Conservation (phyloP, 2,797 vertebrate genomes). For the Neosilurus hyrtlii region DNA sequence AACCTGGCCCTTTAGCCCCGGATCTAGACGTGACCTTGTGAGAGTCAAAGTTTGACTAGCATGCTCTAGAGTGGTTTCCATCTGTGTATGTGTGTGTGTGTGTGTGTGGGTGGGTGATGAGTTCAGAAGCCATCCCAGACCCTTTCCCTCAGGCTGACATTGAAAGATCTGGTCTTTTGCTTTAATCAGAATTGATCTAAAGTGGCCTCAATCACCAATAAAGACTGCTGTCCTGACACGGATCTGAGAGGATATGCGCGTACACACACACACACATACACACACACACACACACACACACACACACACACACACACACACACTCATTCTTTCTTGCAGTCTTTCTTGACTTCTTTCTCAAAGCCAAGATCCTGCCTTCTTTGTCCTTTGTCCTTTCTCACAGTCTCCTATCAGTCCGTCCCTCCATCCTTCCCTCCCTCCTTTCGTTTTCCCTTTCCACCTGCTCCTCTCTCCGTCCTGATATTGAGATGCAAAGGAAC, state of each 20-base stretch:
- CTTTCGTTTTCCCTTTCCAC: slow-evolving; percentile 32
- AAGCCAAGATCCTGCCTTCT: not conserved
- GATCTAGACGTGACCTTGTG: slow-evolving; percentile 49
- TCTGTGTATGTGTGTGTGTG: slow-evolving; percentile 13
- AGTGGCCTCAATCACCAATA: slow-evolving; percentile 35
- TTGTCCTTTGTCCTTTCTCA: not conserved
- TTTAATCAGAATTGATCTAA: slow-evolving; percentile 50
- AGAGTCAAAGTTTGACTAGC: slow-evolving; percentile 27
- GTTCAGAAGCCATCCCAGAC: slow-evolving; percentile 34
- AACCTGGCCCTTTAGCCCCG: slow-evolving; percentile 40
- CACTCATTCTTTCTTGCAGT: not conserved
- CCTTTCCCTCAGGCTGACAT: slow-evolving; percentile 37
- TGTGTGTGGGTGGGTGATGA: slow-evolving; percentile 8
- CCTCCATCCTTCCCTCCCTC: not conserved
- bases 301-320: not conserved
- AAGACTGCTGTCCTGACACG: slow-evolving; percentile 30
- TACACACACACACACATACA: slow-evolving; percentile 14
- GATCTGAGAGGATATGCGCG: slow-evolving; percentile 17
- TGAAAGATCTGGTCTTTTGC: slow-evolving; percentile 39
- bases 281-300: slow-evolving; percentile 8
- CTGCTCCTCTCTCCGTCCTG: slow-evolving; percentile 35
- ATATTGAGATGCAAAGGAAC: slow-evolving; percentile 51
- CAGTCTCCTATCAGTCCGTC: not conserved
- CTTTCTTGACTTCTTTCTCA: slow-evolving; percentile 18
- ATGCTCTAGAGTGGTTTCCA: slow-evolving; percentile 25